Percentiles rank a stretch among this genome's conserved stretches.
Conservation (phyloP, 2,113 vertebrate genomes). For the Protobothrops mucrosquamatus region DNA sequence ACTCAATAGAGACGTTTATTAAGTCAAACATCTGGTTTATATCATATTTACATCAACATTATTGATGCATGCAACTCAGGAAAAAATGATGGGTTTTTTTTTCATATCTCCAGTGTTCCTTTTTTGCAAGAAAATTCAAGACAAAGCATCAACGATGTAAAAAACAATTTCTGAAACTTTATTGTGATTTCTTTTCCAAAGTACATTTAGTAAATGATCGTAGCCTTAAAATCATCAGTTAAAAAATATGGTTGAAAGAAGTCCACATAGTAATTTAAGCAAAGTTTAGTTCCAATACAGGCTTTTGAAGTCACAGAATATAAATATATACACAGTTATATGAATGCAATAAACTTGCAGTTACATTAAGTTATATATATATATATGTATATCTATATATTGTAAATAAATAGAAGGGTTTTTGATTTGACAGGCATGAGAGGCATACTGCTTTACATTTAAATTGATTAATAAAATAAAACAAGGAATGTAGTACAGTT, state of each 20-base stretch:
- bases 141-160: constrained; percentile 77
- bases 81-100: neutral
- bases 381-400: constrained; percentile 1
- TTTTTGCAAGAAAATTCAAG: constrained; percentile 73
- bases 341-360: constrained; percentile 76
- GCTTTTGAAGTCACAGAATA: constrained; percentile 72
- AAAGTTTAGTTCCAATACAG: constrained; percentile 79
- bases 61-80: neutral
- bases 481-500: constrained; percentile 74
- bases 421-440: constrained; percentile 73
- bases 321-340: constrained; percentile 76
- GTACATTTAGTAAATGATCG: constrained; percentile 78
- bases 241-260: constrained; percentile 77
- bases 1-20: constrained; percentile 17
- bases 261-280: constrained; percentile 75
- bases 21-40: constrained; percentile 28
- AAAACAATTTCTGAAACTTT: constrained; percentile 83
- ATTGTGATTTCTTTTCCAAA: constrained; percentile 77
- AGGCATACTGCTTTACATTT: constrained; percentile 70
- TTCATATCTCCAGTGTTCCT: constrained; percentile 33
- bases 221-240: constrained; percentile 75
- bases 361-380: constrained; percentile 74
- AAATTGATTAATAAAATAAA: constrained; percentile 74
- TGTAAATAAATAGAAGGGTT: constrained; percentile 69
- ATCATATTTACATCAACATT: constrained; percentile 7